Evolutionary conservation across 2,888 invertebrate genomes (phyloP).

Genomic region (Perizoma affinitatum): DNA sequence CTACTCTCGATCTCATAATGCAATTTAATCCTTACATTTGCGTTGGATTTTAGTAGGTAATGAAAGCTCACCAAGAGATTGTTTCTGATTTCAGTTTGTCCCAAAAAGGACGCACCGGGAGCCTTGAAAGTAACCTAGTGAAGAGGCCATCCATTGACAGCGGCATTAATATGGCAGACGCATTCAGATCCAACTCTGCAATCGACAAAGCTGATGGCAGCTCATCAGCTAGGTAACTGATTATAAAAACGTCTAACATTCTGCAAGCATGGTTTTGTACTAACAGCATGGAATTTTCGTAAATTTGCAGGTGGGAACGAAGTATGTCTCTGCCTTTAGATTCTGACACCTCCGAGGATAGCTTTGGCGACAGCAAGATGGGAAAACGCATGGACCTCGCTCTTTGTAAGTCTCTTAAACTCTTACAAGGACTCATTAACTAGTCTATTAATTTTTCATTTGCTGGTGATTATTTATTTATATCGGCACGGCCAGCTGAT

Average conservation of each 20-base stretch:
- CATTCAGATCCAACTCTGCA: slow-evolving; percentile 76
- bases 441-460: slow-evolving; percentile 78
- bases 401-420: slow-evolving; percentile 87
- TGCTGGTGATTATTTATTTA: slow-evolving; percentile 79
- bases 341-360: slow-evolving; percentile 75
- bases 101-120: slow-evolving; percentile 75
- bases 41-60: too few relatives aligned
- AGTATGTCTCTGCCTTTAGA: slow-evolving; percentile 88
- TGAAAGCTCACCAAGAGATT: too few relatives aligned
- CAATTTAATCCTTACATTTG: too few relatives aligned
- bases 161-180: slow-evolving; percentile 89
- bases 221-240: slow-evolving; percentile 71
- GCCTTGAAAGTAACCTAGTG: slow-evolving; percentile 82
- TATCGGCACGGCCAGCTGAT: slow-evolving; percentile 79
- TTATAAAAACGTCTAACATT: too few relatives aligned
- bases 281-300: slow-evolving; percentile 25
- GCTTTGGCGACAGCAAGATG: slow-evolving; percentile 72
- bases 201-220: slow-evolving; percentile 73
- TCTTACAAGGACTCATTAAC: slow-evolving; percentile 42
- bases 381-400: slow-evolving; percentile 93
- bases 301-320: slow-evolving; percentile 85
- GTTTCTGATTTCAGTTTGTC: slow-evolving; percentile 65
- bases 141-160: slow-evolving; percentile 91
- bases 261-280: slow-evolving; percentile 19
- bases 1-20: too few relatives aligned